Evolutionary conservation across 2,113 vertebrate genomes (phyloP).

Genomic region (Cariama cristata): DNA sequence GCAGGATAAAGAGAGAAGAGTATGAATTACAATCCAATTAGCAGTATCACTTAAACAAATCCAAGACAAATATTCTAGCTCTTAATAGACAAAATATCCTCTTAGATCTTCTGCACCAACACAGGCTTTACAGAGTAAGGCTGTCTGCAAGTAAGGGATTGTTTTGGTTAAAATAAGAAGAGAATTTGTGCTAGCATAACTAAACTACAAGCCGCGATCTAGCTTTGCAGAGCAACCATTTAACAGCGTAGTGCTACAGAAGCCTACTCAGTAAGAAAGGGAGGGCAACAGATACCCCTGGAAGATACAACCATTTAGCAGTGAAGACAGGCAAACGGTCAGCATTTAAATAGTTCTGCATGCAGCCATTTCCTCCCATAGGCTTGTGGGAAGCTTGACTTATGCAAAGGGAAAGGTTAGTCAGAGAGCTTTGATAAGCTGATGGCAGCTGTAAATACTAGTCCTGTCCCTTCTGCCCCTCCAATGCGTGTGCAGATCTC

Average conservation of each 20-base stretch:
- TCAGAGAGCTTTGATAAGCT: background rate
- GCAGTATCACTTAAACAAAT: background rate
- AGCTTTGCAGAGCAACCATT: background rate
- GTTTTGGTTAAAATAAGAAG: background rate
- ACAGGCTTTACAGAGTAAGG: background rate
- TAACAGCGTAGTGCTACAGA: background rate
- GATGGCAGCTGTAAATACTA: background rate
- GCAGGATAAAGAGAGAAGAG: conserved; percentile 78
- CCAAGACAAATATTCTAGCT: conserved; percentile 5
- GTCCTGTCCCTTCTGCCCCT: background rate
- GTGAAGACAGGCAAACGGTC: background rate
- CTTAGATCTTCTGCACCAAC: background rate
- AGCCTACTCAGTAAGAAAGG: background rate
- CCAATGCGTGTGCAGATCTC: background rate
- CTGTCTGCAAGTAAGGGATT: background rate
- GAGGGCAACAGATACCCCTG: background rate
- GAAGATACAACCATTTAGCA: background rate
- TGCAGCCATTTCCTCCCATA: background rate
- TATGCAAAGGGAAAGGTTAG: background rate
- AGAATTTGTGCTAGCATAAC: background rate
- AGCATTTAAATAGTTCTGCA: background rate
- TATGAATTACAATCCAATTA: conserved; percentile 50
- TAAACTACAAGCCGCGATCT: background rate
- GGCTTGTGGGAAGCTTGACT: background rate
- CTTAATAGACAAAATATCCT: background rate